Evolutionary conservation across 2,113 vertebrate species (phyloP).

Genomic region (Eclectus roratus): DNA sequence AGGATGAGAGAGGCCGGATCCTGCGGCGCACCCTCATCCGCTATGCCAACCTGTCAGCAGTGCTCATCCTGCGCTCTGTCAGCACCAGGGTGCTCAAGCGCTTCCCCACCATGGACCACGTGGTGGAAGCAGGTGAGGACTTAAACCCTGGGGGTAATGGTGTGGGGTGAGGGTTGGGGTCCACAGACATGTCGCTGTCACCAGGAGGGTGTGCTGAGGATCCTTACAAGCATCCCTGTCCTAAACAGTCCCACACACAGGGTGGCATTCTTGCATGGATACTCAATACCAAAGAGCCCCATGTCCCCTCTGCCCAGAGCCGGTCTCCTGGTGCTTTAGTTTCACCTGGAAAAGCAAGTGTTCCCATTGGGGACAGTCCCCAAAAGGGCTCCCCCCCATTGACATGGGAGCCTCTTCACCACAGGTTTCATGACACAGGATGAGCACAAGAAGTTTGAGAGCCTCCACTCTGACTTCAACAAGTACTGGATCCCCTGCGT

Average conservation of each 20-base stretch:
- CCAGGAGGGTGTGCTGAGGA: not conserved
- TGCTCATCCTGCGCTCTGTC: conserved; percentile 87
- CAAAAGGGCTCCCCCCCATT: rapidly evolving
- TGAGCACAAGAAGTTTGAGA: conserved; percentile 81
- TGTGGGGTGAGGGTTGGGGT: not conserved
- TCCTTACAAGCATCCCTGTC: not conserved
- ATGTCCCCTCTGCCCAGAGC: not conserved
- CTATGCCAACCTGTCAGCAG: conserved; percentile 84
- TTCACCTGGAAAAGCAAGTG: not conserved
- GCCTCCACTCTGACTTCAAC: conserved; percentile 87
- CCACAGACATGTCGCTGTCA: not conserved
- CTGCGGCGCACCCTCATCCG: conserved; percentile 84
- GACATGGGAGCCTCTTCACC: not conserved
- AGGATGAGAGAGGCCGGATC: conserved; percentile 83
- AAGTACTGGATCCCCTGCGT: conserved; percentile 92
- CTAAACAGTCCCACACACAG: rapidly evolving
- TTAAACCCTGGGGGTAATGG: not conserved
- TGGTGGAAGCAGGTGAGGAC: conserved; percentile 82
- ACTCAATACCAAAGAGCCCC: not conserved
- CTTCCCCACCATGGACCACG: conserved; percentile 84
- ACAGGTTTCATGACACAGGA: conserved; percentile 86
- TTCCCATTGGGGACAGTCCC: not conserved
- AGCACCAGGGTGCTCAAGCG: conserved; percentile 86
- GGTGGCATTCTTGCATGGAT: not conserved
- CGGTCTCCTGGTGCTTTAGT: no score